phyloP scores from a whole-genome alignment of 2,888 invertebrate genomes.

The Amiota mariae region DNA sequence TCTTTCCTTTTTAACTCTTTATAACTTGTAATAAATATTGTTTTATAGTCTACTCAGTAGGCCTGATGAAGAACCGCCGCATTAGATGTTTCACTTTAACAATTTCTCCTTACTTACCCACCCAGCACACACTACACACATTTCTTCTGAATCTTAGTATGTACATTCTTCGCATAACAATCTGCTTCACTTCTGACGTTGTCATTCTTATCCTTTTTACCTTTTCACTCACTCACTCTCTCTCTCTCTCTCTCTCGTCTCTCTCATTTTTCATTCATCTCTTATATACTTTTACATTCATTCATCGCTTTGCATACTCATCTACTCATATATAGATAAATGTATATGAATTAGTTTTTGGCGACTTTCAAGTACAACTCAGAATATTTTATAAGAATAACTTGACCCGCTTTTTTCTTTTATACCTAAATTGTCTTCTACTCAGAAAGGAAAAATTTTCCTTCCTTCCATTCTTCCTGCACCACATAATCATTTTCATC shows the following conservation, averaged over 20 bases:
- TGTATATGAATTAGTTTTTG: slow-evolving; percentile 1
- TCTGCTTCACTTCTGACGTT: too few species aligned
- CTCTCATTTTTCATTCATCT: neutral
- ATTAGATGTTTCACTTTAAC: too few species aligned
- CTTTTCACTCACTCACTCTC: neutral
- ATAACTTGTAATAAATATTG: too few species aligned
- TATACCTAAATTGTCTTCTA: neutral
- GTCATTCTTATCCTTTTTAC: too few species aligned
- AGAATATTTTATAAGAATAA: slow-evolving; percentile 67
- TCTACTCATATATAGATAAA: too few species aligned
- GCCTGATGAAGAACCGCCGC: too few species aligned
- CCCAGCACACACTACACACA: too few species aligned
- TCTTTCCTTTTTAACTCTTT: too few species aligned
- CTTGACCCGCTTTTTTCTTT: slow-evolving; percentile 59
- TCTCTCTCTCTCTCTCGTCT: neutral
- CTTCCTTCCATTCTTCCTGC: neutral
- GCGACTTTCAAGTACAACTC: slow-evolving; percentile 47
- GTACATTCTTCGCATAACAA: too few species aligned
- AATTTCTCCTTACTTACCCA: too few species aligned
- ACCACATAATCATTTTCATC: neutral
- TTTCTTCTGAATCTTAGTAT: too few species aligned
- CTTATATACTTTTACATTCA: neutral
- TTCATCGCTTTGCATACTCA: neutral
- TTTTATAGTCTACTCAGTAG: too few species aligned
- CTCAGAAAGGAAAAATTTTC: slow-evolving; percentile 5